Conservation (phyloP, 2,113 vertebrate species). For the Chiloscyllium plagiosum region DNA sequence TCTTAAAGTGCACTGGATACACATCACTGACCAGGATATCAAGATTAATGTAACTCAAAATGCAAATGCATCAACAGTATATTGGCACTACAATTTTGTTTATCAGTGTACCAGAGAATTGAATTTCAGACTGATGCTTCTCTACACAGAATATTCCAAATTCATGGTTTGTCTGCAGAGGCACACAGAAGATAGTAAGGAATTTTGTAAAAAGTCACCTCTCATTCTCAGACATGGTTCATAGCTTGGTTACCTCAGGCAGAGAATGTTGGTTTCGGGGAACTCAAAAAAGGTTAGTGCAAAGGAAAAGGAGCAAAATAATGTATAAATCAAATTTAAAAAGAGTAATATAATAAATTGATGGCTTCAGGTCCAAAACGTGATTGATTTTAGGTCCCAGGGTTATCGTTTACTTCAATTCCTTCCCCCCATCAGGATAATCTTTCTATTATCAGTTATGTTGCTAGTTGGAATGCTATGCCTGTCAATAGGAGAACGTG, state of each 20-base stretch:
- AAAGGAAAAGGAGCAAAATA: not conserved
- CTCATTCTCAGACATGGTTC: not conserved
- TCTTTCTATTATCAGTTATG: not conserved
- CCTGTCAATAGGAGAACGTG: no score
- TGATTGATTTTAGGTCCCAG: not conserved
- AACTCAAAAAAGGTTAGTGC: not conserved
- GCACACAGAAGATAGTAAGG: not conserved
- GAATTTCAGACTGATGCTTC: not conserved
- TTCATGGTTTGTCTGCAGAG: not conserved
- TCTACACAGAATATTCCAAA: not conserved
- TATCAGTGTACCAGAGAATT: not conserved
- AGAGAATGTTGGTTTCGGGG: not conserved
- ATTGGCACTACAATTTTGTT: not conserved
- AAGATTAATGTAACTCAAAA: not conserved
- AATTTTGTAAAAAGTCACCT: not conserved
- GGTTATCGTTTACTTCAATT: not conserved
- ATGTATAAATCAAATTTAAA: not conserved
- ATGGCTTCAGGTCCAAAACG: not conserved
- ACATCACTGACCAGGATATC: not conserved
- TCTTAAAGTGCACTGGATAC: not conserved
- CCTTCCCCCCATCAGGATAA: not conserved
- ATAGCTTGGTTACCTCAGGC: not conserved
- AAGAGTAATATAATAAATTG: not conserved
- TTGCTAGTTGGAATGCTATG: not conserved
- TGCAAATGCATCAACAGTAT: not conserved